Percentiles rank a stretch among this genome's conserved stretches.
These are phyloP conservation scores for Nomada hirtipes DNA, from an alignment of 2,888 invertebrate species.

Conservation along the genomic window DNA sequence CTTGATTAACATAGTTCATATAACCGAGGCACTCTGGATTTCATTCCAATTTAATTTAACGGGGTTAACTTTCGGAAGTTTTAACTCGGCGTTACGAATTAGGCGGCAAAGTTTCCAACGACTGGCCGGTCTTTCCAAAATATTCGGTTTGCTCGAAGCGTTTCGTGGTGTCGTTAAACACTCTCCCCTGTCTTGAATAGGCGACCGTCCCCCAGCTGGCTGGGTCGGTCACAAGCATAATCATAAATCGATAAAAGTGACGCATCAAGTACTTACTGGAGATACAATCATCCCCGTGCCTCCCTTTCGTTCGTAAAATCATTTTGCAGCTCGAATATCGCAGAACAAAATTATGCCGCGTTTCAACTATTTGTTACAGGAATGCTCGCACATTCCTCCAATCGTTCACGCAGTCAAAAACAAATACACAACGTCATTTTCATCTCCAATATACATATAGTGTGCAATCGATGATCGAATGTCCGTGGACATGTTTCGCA, in stretches of 20 bases:
- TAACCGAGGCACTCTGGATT: too few relatives aligned
- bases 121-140: neutral
- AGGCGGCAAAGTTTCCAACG: too few relatives aligned
- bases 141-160: neutral
- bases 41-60: too few relatives aligned
- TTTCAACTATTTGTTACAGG: neutral
- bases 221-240: slow-evolving; percentile 62
- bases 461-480: neutral
- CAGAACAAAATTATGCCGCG: neutral
- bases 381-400: too few relatives aligned
- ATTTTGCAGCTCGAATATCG: slow-evolving; percentile 9
- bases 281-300: slow-evolving; percentile 42
- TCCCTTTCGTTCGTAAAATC: slow-evolving; percentile 18
- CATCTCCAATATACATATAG: too few relatives aligned
- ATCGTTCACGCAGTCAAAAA: too few relatives aligned
- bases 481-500: too few relatives aligned
- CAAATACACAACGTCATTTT: too few relatives aligned
- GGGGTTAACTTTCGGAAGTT: too few relatives aligned
- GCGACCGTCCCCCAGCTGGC: slow-evolving; percentile 4
- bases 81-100: too few relatives aligned
- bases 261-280: slow-evolving; percentile 56
- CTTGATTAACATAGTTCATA: too few relatives aligned
- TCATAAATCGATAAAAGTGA: slow-evolving; percentile 70
- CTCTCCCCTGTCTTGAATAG: slow-evolving; percentile 23
- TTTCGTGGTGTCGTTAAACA: slow-evolving; percentile 6